Evolutionary conservation across 2,888 invertebrate genomes (phyloP).

Genomic region (Tipula helvola): DNA sequence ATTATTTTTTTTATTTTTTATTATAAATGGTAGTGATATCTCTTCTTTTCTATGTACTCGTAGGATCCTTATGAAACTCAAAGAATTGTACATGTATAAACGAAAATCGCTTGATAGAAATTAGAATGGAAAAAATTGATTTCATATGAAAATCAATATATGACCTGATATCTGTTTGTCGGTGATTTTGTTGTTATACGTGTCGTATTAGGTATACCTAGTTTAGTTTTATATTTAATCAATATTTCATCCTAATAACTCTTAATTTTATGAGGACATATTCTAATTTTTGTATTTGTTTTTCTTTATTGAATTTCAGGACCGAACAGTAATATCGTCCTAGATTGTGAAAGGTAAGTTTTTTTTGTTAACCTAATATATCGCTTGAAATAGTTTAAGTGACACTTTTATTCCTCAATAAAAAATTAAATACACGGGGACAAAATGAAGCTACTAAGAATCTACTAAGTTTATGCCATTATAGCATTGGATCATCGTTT

Average conservation of each 20-base stretch:
- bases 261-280: not conserved
- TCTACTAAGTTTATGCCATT: no score
- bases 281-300: not conserved
- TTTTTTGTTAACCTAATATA: not conserved
- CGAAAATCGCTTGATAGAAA: not conserved
- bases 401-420: no score
- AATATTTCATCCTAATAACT: not conserved
- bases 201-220: not conserved
- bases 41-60: not conserved
- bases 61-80: not conserved
- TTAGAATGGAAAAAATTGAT: not conserved
- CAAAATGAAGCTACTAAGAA: no score
- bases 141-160: not conserved
- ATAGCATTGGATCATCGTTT: no score
- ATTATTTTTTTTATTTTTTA: not conserved
- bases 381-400: no score
- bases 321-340: not conserved
- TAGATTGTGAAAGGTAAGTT: conserved; percentile 4
- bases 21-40: not conserved
- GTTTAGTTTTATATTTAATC: not conserved
- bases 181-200: not conserved
- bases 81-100: not conserved
- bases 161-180: not conserved
- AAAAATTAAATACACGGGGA: no score
- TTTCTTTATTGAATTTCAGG: not conserved